These are phyloP conservation scores for Poecilobothrus nobilitatus DNA, from an alignment of 2,888 invertebrate genomes.

Conservation along the genomic window DNA sequence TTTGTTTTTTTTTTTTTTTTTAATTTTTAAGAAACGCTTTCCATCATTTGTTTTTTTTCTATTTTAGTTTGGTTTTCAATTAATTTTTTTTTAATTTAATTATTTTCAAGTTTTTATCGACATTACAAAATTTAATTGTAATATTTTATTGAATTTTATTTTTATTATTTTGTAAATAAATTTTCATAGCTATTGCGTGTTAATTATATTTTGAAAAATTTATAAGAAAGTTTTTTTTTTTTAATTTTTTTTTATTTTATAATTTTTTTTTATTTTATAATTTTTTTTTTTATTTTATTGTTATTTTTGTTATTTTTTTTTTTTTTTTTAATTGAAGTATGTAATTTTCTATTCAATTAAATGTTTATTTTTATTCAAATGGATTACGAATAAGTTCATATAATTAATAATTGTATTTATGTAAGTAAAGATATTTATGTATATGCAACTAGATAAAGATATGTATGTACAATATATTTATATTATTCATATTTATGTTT, in stretches of 20 bases:
- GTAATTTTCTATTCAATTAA: slow-evolving; percentile 1
- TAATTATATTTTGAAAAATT: background rate
- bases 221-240: background rate
- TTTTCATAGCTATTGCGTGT: background rate
- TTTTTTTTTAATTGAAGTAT: background rate
- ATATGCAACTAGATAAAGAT: background rate
- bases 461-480: background rate
- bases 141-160: background rate
- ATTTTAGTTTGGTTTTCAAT: background rate
- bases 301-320: background rate
- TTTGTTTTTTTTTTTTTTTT: background rate
- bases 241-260: background rate
- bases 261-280: background rate
- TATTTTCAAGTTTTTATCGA: too few species aligned
- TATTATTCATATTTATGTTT: too few species aligned
- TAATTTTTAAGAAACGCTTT: background rate
- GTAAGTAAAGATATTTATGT: too few species aligned
- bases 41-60: background rate
- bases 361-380: background rate
- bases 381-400: background rate
- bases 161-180: background rate
- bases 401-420: background rate
- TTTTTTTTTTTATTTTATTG: background rate
- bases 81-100: background rate
- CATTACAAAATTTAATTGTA: too few species aligned